Percentiles rank a stretch among this genome's conserved stretches.
phyloP scores from a whole-genome alignment of 2,113 vertebrate genomes.

The Camarhynchus parvulus region DNA sequence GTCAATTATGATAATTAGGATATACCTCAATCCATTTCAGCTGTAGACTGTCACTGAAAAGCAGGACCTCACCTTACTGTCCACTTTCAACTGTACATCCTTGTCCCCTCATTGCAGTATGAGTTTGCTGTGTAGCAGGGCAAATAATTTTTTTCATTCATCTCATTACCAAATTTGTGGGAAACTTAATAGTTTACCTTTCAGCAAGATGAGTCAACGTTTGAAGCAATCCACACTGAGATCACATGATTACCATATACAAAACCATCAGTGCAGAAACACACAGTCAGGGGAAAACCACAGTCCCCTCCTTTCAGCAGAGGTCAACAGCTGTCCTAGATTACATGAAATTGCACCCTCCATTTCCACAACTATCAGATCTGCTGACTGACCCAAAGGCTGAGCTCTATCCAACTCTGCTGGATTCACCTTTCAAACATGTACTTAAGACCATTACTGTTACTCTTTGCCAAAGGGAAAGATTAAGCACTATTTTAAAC shows the following conservation, averaged over 20 bases:
- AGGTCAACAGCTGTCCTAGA: not conserved
- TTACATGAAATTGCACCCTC: not conserved
- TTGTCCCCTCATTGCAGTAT: not conserved
- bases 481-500: not conserved
- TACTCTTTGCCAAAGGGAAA: not conserved
- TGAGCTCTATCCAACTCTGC: not conserved
- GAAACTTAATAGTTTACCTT: not conserved
- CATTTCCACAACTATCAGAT: not conserved
- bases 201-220: not conserved
- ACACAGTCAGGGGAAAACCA: not conserved
- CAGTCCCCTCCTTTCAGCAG: not conserved
- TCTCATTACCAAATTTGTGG: not conserved
- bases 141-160: not conserved
- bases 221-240: not conserved
- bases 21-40: not conserved
- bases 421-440: not conserved
- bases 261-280: not conserved
- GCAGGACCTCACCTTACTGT: not conserved
- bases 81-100: not conserved
- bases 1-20: not conserved
- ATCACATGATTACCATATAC: not conserved
- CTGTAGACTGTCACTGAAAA: not conserved
- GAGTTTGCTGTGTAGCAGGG: not conserved
- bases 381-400: not conserved
- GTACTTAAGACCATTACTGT: not conserved